Base-by-base conservation (phyloP, 2,888 invertebrate species). In the Drosophila nigricruria region DNA sequence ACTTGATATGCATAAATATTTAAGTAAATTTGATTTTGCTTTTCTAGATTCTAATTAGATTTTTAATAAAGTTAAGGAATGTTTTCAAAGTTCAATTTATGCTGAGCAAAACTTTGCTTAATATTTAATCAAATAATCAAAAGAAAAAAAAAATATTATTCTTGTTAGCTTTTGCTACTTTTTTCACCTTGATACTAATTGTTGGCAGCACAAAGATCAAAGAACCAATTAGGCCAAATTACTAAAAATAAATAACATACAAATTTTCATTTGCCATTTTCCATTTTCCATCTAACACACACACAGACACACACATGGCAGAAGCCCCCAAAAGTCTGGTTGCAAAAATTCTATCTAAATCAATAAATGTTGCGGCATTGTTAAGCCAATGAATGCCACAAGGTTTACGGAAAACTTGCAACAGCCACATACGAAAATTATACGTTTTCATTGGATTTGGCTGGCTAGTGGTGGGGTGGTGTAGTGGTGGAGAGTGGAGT, bases 341-440 rank as follows among this genome's bases (percentile, higher is more conserved):
- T 36, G 23, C 30, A 73, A 43, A 57, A 67, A 63, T 54, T 58
- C 57, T 25, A 79, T 78, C 62, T 45, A 60, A 78, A 79, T 78
- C 78, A 75, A 78, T 78, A 79, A 69, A 65, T 75, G 68, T 62
- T 62, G 71, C 71, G 61, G 76, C 68, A 60, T 43, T 34, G 53
- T 42, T 59, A 69, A 77, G 64, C 73, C 76, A 77, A 77, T 65
- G 58, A 73, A 47, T 43, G 36, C 53, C 65, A 70, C 25, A 50
- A 54, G 74, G 56, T 14, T 70, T 56, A 61, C 36, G 12, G 10
- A 62, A 49, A 56, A 58, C 60, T 47, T 45, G 25, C 63, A 42
- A 27, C 45, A 52, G 16, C n/a, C 23, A 45, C 40, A 53, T 34
- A 50, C 49, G 42, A 58, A 61, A 60, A 73, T 65, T 70, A 70